These are phyloP conservation scores for Ips nitidus DNA, from an alignment of 1,140 invertebrate genomes.

Conservation along the genomic window DNA sequence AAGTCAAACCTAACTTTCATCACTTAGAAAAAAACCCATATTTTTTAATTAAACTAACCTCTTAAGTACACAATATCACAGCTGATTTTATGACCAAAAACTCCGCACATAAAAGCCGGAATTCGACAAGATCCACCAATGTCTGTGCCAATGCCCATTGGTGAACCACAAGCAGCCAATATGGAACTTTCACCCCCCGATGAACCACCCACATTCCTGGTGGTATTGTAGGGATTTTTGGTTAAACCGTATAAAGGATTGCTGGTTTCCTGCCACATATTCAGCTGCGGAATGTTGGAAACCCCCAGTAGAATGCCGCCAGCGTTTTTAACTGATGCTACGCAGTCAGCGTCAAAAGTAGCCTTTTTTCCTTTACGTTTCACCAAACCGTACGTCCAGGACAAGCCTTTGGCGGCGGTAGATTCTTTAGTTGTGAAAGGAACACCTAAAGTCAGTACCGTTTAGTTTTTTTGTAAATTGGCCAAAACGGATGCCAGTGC, in stretches of 20 bases:
- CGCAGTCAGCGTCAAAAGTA: slow-evolving; percentile 73
- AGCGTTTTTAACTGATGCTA: slow-evolving; percentile 71
- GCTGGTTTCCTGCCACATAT: slow-evolving; percentile 81
- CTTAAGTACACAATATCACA: slow-evolving; percentile 40
- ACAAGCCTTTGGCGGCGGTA: slow-evolving; percentile 61
- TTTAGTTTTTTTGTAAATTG: neutral
- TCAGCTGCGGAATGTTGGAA: slow-evolving; percentile 91
- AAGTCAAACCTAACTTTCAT: slow-evolving; percentile 58
- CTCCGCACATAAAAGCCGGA: slow-evolving; percentile 92
- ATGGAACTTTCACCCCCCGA: slow-evolving; percentile 79
- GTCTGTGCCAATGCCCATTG: slow-evolving; percentile 89
- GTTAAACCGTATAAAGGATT: slow-evolving; percentile 92
- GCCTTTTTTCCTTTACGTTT: slow-evolving; percentile 60
- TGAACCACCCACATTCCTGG: slow-evolving; percentile 80
- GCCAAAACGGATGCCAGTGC: too few relatives aligned
- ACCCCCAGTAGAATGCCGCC: slow-evolving; percentile 84
- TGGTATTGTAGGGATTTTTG: slow-evolving; percentile 88
- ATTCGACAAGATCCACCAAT: slow-evolving; percentile 95
- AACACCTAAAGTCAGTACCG: slow-evolving; percentile 57
- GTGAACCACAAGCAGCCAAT: slow-evolving; percentile 73
- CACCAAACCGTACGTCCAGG: slow-evolving; percentile 67
- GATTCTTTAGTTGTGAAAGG: slow-evolving; percentile 77
- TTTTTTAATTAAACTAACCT: slow-evolving; percentile 20
- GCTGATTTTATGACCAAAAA: slow-evolving; percentile 91
- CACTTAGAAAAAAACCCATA: slow-evolving; percentile 16